Evolutionary conservation across 2,888 invertebrate genomes (phyloP), one percentile per base, ranked within the genome.

Genomic region (Rosalia funebris): DNA sequence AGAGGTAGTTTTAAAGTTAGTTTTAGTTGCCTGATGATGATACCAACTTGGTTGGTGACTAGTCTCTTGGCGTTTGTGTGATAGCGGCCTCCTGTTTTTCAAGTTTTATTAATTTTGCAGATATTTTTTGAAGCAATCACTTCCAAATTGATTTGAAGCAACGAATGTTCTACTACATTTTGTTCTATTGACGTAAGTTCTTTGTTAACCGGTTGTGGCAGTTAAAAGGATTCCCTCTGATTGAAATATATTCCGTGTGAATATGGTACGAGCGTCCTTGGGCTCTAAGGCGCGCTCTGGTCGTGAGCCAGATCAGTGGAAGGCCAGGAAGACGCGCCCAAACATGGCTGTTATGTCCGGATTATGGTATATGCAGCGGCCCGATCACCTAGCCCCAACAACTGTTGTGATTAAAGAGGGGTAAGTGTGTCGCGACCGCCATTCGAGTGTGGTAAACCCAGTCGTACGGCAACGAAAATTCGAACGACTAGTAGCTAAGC

Each of bases 401-500:
- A 63, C 48, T 52, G 59, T 36, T 54, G 56, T 58, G 58, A 59
- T 61, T 54, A 57, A 54, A 59, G 20, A 48, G 54, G 63, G 61
- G 37, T 48, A 55, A 59, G 56, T 54, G 50, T 36, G 45, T 42
- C 57, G 62, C 47, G 46, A 52, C 52, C 57, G 62, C 55, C 55
- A 60, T 15, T 54, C 48, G 66, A 61, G 63, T 66, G 63, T 63
- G 63, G 61, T 54, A 58, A 63, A 63, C 63, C 60, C 57, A 61
- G 54, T 60, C 44, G 48, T 45, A 55, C 60, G 16, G 45, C 36
- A 60, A 60, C 39, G 5, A 14, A 61, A 53, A 39, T 3, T 54
- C 54, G 54, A 62, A 57, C 20, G 44, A 62, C 62, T 58, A 62
- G 62, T 62, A 32, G 57, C 62, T 62, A 62, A 71, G 68, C 80